Evolutionary conservation across 2,113 vertebrate genomes (phyloP), one percentile per base, ranked within the genome.

Genomic region (Corythaeola cristata): DNA sequence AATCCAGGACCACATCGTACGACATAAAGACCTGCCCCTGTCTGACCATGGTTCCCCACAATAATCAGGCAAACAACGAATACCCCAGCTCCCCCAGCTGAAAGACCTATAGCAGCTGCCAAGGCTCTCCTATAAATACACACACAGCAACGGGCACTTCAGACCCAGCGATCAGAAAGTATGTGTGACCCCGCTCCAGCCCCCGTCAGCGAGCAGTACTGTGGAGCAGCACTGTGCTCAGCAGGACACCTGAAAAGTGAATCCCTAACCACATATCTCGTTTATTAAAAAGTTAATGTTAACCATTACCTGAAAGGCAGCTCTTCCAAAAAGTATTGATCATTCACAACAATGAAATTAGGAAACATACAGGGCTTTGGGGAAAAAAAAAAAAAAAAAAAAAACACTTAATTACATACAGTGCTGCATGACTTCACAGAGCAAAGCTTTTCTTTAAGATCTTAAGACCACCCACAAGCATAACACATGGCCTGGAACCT

Each of bases 401-500:
- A 41, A 30, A 19, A 24, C 83, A 68, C 87, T 67, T 90, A 95
- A 86, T 93, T 92, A 58, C 85, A 82, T 82, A 93, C 88, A 85
- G 89, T 32, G 55, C 89, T 96, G 82, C 86, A 93, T 97, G 88
- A 90, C 93, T 96, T 96, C 96, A 96, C 87, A 97, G 95, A 97
- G 96, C 93, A 77, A 97, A 95, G 91, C 86, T 91, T 88, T 97
- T 95, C 97, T 95, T 97, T 93, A 88, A 97, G 95, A 98, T 94
- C 92, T 96, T 83, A 96, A 96, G 98, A 98, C 98, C 98, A 98
- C 98, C 97, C 96, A 45, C 96, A 93, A 97, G 91, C 88, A 78
- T 24, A 98, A 97, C 97, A 97, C 96, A 93, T 97, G 97, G 97
- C 96, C 96, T 96, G 92, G 85, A 96, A 83, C 95, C 95, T 94